These are phyloP conservation scores for Amniataba percoides DNA, from an alignment of 2,797 vertebrate genomes.

Conservation along the genomic window DNA sequence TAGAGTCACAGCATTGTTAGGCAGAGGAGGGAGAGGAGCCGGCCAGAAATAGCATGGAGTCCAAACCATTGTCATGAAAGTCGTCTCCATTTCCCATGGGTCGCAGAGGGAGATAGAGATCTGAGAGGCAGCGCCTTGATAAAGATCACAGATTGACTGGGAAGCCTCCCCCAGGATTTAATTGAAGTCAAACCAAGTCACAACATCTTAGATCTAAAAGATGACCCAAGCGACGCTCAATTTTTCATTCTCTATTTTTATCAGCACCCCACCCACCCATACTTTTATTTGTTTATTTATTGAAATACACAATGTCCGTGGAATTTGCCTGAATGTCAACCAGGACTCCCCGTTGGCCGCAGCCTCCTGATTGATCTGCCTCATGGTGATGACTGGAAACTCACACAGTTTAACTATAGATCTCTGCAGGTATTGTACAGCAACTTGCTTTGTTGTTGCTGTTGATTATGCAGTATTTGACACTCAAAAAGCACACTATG, in stretches of 20 bases:
- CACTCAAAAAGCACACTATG: neutral
- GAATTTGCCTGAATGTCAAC: constrained; percentile 76
- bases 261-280: constrained; percentile 39
- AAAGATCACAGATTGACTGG: constrained; percentile 88
- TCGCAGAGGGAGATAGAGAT: constrained; percentile 83
- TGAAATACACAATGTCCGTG: constrained; percentile 71
- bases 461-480: neutral
- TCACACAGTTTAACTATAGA: constrained; percentile 9
- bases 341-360: constrained; percentile 27
- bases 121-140: constrained; percentile 84
- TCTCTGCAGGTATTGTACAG: neutral
- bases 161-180: constrained; percentile 86
- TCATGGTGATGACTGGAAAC: constrained; percentile 17
- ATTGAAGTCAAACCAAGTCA: constrained; percentile 90
- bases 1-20: constrained; percentile 81
- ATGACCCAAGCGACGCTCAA: constrained; percentile 81
- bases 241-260: constrained; percentile 76
- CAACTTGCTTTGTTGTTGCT: neutral
- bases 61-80: constrained; percentile 84
- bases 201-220: constrained; percentile 86
- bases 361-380: constrained; percentile 38
- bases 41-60: constrained; percentile 80
- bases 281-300: constrained; percentile 56
- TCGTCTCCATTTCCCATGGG: constrained; percentile 85
- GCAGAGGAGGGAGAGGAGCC: constrained; percentile 60